These are phyloP conservation scores for Macrocentrus cingulum DNA, from an alignment of 1,140 invertebrate species.

Conservation along the genomic window DNA sequence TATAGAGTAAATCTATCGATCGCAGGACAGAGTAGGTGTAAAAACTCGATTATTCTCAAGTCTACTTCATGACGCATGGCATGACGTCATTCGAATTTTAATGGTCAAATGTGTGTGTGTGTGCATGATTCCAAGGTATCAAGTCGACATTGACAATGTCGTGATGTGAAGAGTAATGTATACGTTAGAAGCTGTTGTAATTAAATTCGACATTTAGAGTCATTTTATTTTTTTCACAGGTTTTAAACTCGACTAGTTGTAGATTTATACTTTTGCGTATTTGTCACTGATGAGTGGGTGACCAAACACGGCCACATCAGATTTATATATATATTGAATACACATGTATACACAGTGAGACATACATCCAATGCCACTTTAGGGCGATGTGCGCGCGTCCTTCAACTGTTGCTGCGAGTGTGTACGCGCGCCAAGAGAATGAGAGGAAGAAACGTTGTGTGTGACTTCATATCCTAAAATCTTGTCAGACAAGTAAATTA, in stretches of 20 bases:
- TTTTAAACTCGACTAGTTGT: too few species aligned
- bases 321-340: neutral
- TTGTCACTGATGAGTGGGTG: neutral
- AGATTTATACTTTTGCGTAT: too few species aligned
- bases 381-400: neutral
- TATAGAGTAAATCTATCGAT: neutral
- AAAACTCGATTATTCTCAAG: neutral
- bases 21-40: neutral
- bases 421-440: too few species aligned
- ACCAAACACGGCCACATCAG: neutral
- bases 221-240: too few species aligned
- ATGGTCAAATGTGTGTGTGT: neutral
- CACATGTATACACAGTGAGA: neutral
- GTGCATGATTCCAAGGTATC: neutral
- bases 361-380: neutral
- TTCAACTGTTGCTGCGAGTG: neutral
- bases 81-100: constrained; percentile 37
- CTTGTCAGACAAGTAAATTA: neutral
- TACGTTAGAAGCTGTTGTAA: too few species aligned
- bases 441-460: neutral
- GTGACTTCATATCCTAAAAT: constrained; percentile 1
- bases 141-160: too few species aligned
- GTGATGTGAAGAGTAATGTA: too few species aligned
- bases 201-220: too few species aligned
- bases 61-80: constrained; percentile 27